phyloP scores from a whole-genome alignment of 2,888 invertebrate species.

The Drosophila helvetica region DNA sequence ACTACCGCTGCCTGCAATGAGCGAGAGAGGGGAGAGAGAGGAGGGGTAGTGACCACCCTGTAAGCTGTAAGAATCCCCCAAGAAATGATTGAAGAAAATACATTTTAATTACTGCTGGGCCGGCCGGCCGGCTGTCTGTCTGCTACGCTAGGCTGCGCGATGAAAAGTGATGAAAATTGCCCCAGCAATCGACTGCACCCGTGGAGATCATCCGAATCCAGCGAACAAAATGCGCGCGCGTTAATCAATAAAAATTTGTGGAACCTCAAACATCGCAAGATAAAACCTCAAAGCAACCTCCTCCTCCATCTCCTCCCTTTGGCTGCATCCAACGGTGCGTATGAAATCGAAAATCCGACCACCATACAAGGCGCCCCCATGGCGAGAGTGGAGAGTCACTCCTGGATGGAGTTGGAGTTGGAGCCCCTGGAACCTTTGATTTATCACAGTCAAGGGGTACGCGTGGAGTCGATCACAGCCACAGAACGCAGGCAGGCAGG shows the following conservation, averaged over 20 bases:
- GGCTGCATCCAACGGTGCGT: constrained; percentile 74
- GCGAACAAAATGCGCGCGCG: constrained; percentile 49
- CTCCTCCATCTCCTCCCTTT: too few relatives aligned
- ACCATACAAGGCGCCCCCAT: constrained; percentile 68
- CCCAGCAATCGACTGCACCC: constrained; percentile 36
- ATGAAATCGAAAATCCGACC: constrained; percentile 73
- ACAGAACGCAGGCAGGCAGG: constrained; percentile 1
- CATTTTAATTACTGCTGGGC: constrained; percentile 72
- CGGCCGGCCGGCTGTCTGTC: background rate
- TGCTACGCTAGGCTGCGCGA: background rate
- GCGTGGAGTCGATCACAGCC: constrained; percentile 38
- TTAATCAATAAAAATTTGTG: constrained; percentile 67
- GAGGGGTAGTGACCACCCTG: constrained; percentile 53
- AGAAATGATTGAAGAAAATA: constrained; percentile 63
- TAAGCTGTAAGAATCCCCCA: constrained; percentile 33
- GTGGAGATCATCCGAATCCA: constrained; percentile 9
- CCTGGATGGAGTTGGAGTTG: constrained; percentile 40
- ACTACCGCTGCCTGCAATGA: background rate
- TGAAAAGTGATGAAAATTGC: constrained; percentile 66
- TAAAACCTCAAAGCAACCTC: constrained; percentile 6
- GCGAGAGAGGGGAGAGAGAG: background rate
- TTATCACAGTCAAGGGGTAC: constrained; percentile 38
- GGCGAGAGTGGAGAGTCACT: constrained; percentile 2
- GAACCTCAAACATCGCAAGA: background rate
- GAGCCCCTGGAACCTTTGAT: constrained; percentile 55